Conservation (phyloP, 2,113 vertebrate genomes). For the Notiomystis cincta region DNA sequence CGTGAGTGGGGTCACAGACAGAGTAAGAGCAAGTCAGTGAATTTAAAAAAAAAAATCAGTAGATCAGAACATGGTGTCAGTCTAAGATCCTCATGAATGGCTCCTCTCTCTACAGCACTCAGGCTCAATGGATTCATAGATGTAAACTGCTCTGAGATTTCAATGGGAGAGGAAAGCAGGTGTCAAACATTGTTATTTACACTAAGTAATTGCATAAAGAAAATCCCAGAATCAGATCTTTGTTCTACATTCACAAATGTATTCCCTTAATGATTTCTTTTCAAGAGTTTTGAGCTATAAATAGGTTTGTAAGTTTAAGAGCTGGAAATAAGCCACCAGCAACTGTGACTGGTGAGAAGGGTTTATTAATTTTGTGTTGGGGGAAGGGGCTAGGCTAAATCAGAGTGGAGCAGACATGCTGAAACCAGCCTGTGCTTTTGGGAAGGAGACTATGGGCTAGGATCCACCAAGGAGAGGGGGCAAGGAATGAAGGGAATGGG, state of each 20-base stretch:
- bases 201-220: not conserved
- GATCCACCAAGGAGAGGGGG: not conserved
- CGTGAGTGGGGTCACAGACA: not conserved
- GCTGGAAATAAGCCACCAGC: slow-evolving; percentile 14
- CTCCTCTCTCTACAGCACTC: not conserved
- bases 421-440: not conserved
- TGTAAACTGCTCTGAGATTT: not conserved
- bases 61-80: not conserved
- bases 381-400: not conserved
- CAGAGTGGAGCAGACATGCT: not conserved
- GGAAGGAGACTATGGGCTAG: not conserved
- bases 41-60: not conserved
- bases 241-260: not conserved
- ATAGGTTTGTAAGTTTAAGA: slow-evolving; percentile 16
- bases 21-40: not conserved
- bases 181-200: slow-evolving; percentile 43
- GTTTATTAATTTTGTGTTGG: not conserved
- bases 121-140: not conserved
- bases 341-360: not conserved
- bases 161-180: not conserved
- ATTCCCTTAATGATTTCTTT: not conserved
- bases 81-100: not conserved
- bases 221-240: slow-evolving; percentile 2
- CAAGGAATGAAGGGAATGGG: not conserved
- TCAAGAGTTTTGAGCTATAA: not conserved